Evolutionary conservation across 2,888 invertebrate genomes (phyloP), one percentile per base, ranked within the genome.

Genomic region (Drosophila siamana): DNA sequence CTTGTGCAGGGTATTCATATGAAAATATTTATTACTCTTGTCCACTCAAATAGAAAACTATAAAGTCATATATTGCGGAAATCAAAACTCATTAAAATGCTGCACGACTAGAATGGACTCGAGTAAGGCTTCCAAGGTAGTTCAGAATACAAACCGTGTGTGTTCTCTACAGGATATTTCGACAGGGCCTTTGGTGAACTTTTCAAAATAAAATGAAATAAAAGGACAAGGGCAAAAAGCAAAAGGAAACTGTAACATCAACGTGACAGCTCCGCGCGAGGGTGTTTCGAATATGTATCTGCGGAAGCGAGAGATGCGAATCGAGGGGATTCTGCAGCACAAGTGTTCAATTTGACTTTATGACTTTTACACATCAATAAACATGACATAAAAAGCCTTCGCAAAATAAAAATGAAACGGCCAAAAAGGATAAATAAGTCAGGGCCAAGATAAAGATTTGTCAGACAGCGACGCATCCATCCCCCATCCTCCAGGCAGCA

Each of bases 321-420:
- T 33, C 33, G 33, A 33, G 44, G 15, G 15, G 7, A 33, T 15
- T 59, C 47, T 54, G 15, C 60, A 69, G 64, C 78, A 79, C 80
- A 78, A 80, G 74, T 81, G 80, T 83, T 84, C 78, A 78, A 79
- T 86, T 80, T 89, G 77, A 83, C 82, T 88, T 87, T 81, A 81
- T 80, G 89, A 89, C 82, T 88, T 77, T 82, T 80, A 80, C 90
- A 84, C 89, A 86, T 89, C 88, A 84, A 89, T 89, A 83, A 89
- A 81, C 88, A 86, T 86, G 86, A 75, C 88, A 86, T 86, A 80
- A 86, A 88, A 88, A 74, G 75, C 56, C 67, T 69, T 54, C 69
- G 76, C 54, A 65, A 61, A 86, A 86, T 84, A 86, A 78, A 86
- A 88, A 78, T 50, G 66, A 79, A 85, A 83, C 74, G 72, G 70